Evolutionary conservation across 2,888 invertebrate genomes (phyloP).

Genomic region (Bellardia bayeri): DNA sequence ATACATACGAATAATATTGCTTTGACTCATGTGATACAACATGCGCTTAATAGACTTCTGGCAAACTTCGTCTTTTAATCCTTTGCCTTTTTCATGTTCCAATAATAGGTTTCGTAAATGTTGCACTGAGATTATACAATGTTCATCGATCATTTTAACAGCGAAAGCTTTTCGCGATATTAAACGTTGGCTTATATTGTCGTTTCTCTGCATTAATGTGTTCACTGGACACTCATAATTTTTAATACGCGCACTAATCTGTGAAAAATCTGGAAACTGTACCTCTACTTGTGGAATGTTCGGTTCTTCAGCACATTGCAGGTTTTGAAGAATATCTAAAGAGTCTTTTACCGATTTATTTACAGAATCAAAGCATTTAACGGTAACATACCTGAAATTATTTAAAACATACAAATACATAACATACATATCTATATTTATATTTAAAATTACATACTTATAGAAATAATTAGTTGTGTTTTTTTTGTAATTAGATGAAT

Average conservation of each 20-base stretch:
- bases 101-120: conserved; percentile 85
- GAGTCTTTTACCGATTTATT: conserved; percentile 73
- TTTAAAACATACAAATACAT: no score
- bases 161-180: conserved; percentile 87
- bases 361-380: conserved; percentile 72
- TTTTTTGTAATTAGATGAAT: no score
- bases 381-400: conserved; percentile 74
- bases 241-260: conserved; percentile 76
- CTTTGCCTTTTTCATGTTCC: conserved; percentile 85
- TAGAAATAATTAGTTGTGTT: no score
- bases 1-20: conserved; percentile 77
- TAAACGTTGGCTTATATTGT: conserved; percentile 75
- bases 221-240: conserved; percentile 60
- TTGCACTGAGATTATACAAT: conserved; percentile 86
- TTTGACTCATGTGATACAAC: conserved; percentile 85
- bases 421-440: no score
- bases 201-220: conserved; percentile 29
- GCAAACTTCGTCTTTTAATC: conserved; percentile 86
- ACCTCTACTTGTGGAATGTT: conserved; percentile 74
- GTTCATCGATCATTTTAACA: conserved; percentile 86
- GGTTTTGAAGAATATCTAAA: conserved; percentile 72
- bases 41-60: conserved; percentile 87
- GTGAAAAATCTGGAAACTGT: conserved; percentile 76
- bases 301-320: conserved; percentile 79
- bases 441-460: no score